These are phyloP conservation scores for Harpagoxenus sublaevis DNA, from an alignment of 2,888 invertebrate species.

Conservation along the genomic window DNA sequence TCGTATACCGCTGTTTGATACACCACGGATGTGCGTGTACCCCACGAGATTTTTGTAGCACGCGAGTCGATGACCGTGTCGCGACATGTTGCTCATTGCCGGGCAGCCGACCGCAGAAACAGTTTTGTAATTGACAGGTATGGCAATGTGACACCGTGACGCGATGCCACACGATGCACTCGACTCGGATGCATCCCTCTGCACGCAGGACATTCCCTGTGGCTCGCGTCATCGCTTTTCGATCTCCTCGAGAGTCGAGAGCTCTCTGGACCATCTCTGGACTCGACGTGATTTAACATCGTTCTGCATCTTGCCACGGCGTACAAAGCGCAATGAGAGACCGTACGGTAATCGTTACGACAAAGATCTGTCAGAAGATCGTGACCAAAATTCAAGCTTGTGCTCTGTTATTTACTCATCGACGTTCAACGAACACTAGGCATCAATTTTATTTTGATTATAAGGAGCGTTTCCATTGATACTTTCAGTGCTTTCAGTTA, in stretches of 20 bases:
- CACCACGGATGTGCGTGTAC: constrained; percentile 17
- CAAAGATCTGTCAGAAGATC: background rate
- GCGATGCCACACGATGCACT: constrained; percentile 74
- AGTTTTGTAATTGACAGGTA: constrained; percentile 81
- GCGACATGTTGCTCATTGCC: constrained; percentile 71
- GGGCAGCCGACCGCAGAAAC: constrained; percentile 76
- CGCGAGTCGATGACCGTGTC: constrained; percentile 75
- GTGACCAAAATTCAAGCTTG: background rate
- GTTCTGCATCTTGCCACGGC: constrained; percentile 72
- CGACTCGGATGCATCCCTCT: constrained; percentile 59
- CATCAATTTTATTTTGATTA: background rate
- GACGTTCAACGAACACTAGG: background rate
- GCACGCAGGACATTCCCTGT: constrained; percentile 33
- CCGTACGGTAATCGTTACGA: background rate
- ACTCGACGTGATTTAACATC: constrained; percentile 67
- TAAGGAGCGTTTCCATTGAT: background rate
- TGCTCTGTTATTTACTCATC: background rate
- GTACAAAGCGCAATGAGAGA: constrained; percentile 44
- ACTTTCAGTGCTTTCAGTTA: background rate
- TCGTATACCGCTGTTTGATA: background rate
- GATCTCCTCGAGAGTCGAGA: constrained; percentile 61
- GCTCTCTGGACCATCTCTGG: constrained; percentile 66
- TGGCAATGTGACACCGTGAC: constrained; percentile 78
- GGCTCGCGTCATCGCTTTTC: constrained; percentile 71
- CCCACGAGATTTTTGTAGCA: constrained; percentile 20